Percentiles rank a stretch among this genome's conserved stretches.
These are phyloP conservation scores for Phthorimaea operculella DNA, from an alignment of 1,140 invertebrate genomes.

Conservation along the genomic window DNA sequence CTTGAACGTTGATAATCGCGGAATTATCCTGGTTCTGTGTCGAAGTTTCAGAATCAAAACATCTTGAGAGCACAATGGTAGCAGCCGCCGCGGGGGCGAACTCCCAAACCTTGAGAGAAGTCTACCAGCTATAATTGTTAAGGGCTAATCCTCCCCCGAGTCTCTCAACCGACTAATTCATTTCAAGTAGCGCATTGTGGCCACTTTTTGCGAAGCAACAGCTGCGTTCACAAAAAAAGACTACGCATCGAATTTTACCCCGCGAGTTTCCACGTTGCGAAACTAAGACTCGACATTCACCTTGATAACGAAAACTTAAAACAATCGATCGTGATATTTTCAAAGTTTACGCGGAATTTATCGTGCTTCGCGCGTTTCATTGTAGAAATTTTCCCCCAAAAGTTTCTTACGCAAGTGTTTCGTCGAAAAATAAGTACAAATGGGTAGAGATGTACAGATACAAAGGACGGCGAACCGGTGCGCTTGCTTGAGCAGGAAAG, in stretches of 20 bases:
- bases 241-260: neutral
- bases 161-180: constrained; percentile 52
- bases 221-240: constrained; percentile 30
- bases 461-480: constrained; percentile 48
- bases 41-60: constrained; percentile 16
- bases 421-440: constrained; percentile 35
- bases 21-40: neutral
- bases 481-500: constrained; percentile 56
- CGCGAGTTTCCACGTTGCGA: neutral
- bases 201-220: constrained; percentile 25
- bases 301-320: neutral
- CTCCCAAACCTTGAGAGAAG: constrained; percentile 38
- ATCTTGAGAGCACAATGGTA: constrained; percentile 22
- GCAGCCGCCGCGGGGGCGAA: constrained; percentile 30
- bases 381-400: constrained; percentile 1
- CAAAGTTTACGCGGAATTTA: neutral
- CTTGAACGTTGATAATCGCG: constrained; percentile 8
- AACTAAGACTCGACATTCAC: neutral
- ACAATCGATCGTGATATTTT: neutral
- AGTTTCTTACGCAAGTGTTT: constrained; percentile 23
- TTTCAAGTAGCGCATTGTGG: constrained; percentile 51
- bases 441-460: constrained; percentile 22
- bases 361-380: neutral
- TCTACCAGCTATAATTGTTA: constrained; percentile 52
- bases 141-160: constrained; percentile 44